Conservation (phyloP, 2,797 vertebrate species). For the Tamandua tetradactyla region DNA sequence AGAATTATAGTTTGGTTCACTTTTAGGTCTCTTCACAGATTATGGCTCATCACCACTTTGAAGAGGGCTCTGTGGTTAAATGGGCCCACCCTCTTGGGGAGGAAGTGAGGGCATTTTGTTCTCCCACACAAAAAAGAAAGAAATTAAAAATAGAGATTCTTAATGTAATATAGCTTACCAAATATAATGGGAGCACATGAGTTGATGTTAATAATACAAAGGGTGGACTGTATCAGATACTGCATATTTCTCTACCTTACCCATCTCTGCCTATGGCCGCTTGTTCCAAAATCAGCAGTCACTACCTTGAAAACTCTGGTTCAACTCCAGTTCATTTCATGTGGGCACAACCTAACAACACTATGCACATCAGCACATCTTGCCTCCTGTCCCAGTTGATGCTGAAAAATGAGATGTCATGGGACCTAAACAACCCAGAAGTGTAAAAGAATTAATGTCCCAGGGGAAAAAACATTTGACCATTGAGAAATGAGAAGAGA, state of each 20-base stretch:
- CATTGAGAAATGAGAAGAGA: neutral
- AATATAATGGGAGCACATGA: neutral
- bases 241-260: neutral
- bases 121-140: neutral
- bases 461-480: neutral
- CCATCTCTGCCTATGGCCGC: neutral
- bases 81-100: neutral
- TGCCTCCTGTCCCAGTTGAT: neutral
- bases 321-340: neutral
- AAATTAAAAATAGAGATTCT: neutral
- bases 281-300: neutral
- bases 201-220: neutral
- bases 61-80: neutral
- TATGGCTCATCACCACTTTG: neutral
- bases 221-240: neutral
- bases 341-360: neutral
- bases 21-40: neutral
- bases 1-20: neutral
- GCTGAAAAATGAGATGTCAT: neutral
- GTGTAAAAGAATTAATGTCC: neutral
- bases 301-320: neutral
- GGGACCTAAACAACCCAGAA: neutral
- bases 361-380: neutral
- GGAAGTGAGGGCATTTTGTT: neutral
- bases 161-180: neutral